Percentiles rank a stretch among this genome's conserved stretches.
phyloP scores from a whole-genome alignment of 2,113 vertebrate species.

The Eulemur rufifrons region DNA sequence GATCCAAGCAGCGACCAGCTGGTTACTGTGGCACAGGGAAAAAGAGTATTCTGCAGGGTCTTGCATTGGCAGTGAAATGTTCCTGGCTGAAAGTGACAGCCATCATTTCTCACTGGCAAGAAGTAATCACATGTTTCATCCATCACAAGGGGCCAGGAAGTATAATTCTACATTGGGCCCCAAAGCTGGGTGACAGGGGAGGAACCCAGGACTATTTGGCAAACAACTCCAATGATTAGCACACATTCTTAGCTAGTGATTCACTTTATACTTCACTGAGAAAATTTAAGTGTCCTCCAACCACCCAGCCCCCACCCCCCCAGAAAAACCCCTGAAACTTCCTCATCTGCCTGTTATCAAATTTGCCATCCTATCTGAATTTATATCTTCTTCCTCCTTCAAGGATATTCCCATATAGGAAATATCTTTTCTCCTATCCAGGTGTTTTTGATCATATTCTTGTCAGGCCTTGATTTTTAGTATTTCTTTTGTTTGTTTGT shows the following conservation, averaged over 20 bases:
- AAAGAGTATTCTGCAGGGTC: neutral
- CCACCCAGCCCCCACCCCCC: neutral
- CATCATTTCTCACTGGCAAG: neutral
- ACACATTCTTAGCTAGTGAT: neutral
- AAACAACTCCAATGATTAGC: neutral
- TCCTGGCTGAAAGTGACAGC: neutral
- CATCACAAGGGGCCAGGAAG: neutral
- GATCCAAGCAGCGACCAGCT: neutral
- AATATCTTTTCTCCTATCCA: neutral
- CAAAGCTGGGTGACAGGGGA: neutral
- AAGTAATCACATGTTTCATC: neutral
- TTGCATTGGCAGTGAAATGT: neutral
- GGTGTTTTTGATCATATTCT: neutral
- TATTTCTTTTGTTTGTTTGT: too few species aligned
- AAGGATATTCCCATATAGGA: neutral
- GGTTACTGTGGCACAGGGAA: neutral
- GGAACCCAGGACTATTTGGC: neutral
- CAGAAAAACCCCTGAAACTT: neutral
- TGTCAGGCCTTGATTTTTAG: neutral
- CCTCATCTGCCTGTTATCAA: neutral
- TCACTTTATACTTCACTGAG: neutral
- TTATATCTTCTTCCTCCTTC: neutral
- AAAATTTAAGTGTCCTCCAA: neutral
- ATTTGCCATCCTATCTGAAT: neutral
- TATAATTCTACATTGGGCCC: neutral